A percentile compares a stretch with the other conserved stretches of the same genome.
phyloP scores from a whole-genome alignment of 1,140 invertebrate species.

The Nilaparvata lugens region DNA sequence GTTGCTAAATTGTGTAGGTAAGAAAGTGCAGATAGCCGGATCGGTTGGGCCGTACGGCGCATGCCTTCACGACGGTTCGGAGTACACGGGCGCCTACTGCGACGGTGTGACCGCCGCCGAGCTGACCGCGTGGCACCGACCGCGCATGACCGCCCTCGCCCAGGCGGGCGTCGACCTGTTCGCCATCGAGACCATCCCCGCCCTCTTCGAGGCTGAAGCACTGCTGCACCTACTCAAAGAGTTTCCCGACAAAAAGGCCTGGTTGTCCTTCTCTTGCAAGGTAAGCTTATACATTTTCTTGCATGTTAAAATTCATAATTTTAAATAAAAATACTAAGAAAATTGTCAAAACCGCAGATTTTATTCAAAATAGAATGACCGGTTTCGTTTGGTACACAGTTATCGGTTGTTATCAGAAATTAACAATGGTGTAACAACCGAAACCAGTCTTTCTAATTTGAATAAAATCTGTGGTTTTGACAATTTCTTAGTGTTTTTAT shows the following conservation, averaged over 20 bases:
- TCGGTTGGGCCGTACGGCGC: constrained; percentile 89
- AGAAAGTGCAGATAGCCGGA: constrained; percentile 54
- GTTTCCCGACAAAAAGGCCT: constrained; percentile 61
- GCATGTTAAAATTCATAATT: background rate
- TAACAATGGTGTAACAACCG: no score
- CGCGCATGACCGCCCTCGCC: constrained; percentile 62
- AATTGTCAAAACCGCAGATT: no score
- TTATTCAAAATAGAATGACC: background rate
- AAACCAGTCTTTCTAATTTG: no score
- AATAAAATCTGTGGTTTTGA: no score
- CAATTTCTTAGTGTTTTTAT: no score
- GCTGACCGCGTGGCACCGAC: constrained; percentile 71
- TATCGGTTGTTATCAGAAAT: no score
- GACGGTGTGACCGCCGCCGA: constrained; percentile 51
- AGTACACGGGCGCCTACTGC: constrained; percentile 79
- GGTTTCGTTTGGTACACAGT: background rate
- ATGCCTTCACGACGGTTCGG: constrained; percentile 74
- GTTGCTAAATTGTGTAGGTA: background rate
- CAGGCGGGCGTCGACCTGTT: constrained; percentile 70
- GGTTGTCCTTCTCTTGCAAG: constrained; percentile 77
- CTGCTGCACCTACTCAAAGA: constrained; percentile 63
- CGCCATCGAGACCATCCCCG: constrained; percentile 84
- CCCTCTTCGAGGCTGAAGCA: constrained; percentile 67
- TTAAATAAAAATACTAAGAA: background rate
- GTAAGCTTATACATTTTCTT: constrained; percentile 36